Percentiles rank a stretch among this genome's conserved stretches.
phyloP scores from a whole-genome alignment of 2,797 vertebrate species.

The Ctenopoma multispine region DNA sequence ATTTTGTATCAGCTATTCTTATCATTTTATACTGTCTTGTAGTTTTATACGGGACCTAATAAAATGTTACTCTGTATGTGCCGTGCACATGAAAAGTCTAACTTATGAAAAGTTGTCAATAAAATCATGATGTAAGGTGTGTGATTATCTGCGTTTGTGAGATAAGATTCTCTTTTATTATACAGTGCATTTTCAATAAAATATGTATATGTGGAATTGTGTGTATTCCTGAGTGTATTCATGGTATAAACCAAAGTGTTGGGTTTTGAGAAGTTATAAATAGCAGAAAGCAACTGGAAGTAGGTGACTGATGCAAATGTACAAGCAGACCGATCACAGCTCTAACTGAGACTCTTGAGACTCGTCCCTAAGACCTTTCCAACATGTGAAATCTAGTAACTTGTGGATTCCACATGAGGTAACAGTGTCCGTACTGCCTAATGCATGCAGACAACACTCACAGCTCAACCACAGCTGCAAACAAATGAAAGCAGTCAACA shows the following conservation, averaged over 20 bases:
- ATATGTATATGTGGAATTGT: background rate
- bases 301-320: background rate
- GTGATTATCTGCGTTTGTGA: constrained; percentile 35
- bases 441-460: background rate
- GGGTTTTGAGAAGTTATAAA: background rate
- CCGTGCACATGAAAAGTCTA: constrained; percentile 90
- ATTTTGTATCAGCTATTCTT: constrained; percentile 71
- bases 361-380: background rate
- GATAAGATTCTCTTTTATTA: constrained; percentile 13
- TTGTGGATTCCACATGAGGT: too few species aligned
- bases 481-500: background rate
- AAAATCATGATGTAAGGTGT: constrained; percentile 52
- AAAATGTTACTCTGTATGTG: constrained; percentile 89
- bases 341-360: background rate
- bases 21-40: constrained; percentile 84
- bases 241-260: background rate
- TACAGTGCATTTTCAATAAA: constrained; percentile 7
- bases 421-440: background rate
- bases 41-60: constrained; percentile 93
- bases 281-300: background rate
- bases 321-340: background rate
- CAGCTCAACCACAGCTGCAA: background rate
- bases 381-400: too few species aligned
- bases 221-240: background rate
- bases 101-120: constrained; percentile 75